Evolutionary conservation across 2,888 invertebrate genomes (phyloP), one percentile per base, ranked within the genome.

Genomic region (Habrosyne pyritoides): DNA sequence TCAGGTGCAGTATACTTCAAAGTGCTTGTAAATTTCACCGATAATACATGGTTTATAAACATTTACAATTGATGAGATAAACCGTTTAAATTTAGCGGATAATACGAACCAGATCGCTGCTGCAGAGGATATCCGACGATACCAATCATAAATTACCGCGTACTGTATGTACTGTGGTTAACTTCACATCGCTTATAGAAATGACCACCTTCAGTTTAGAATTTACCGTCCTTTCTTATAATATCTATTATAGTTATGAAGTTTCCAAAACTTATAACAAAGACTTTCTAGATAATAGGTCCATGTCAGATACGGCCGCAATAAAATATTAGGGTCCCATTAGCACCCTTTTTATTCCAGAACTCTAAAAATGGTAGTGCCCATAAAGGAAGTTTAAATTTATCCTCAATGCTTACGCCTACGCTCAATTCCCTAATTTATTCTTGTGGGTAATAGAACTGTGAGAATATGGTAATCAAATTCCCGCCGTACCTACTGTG

Each of bases 1-100:
- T 14, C 28, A 18, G 18, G 26, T 28, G 50, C 22, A 28, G 21
- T 10, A 22, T 28, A 69, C 62, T 65, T 62, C 67, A 66, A 69
- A 69, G 64, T 68, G 63, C 53, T 55, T 10, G 28, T 48, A 55
- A 51, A 64, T 64, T 71, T 63, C 57, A 48, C 53, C 55, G 57
- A 68, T 42, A 42, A 42, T 42, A 53, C 59, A 64, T 61, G 58
- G 52, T 62, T 52, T 65, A 62, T 68, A 73, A 83, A 84, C 82
- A 82, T 79, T 76, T 63, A 61, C 54, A 76, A 71, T 18, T 71
- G 67, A 72, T 72, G 70, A 84, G 73, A 78, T 81, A 77, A 82
- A 76, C 79, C 53, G 56, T 70, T 70, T 75, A 77, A 75, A 76
- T 77, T 76, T 69, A 69, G 66, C 53, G 53, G 30, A 28, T 61